These are phyloP conservation scores for Popillia japonica DNA, from an alignment of 1,140 invertebrate genomes.

Conservation along the genomic window DNA sequence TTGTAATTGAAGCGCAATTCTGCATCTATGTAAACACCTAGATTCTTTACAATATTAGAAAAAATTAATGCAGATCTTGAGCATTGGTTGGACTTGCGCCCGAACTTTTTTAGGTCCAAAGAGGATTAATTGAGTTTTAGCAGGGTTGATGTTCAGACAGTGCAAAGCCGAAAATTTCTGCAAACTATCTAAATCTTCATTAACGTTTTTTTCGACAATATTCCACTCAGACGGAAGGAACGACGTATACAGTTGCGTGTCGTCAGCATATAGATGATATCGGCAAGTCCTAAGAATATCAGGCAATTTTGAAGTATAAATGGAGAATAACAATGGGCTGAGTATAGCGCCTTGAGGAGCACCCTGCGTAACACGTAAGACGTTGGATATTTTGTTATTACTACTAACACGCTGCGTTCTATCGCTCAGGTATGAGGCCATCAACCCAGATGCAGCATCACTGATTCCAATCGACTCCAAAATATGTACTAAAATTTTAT, in stretches of 20 bases:
- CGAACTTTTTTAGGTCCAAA: no score
- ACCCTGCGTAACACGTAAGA: background rate
- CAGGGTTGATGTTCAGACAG: no score
- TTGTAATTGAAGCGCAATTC: no score
- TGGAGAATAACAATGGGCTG: background rate
- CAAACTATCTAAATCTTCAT: no score
- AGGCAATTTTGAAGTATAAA: constrained; percentile 5
- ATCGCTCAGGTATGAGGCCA: background rate
- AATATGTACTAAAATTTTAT: background rate
- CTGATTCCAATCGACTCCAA: background rate
- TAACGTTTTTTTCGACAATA: no score
- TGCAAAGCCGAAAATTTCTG: no score
- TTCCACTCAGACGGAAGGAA: no score
- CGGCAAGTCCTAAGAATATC: background rate
- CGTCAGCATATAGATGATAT: background rate
- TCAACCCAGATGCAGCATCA: background rate
- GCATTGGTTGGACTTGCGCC: no score
- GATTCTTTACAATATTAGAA: no score
- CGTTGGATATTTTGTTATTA: background rate
- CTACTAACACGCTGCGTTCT: background rate
- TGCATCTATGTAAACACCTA: no score
- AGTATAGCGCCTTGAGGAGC: constrained; percentile 18
- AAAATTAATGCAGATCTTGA: no score
- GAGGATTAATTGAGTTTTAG: no score
- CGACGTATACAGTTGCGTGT: background rate